Base-by-base conservation (phyloP, 2,888 invertebrate species). In the Agelastica alni region DNA sequence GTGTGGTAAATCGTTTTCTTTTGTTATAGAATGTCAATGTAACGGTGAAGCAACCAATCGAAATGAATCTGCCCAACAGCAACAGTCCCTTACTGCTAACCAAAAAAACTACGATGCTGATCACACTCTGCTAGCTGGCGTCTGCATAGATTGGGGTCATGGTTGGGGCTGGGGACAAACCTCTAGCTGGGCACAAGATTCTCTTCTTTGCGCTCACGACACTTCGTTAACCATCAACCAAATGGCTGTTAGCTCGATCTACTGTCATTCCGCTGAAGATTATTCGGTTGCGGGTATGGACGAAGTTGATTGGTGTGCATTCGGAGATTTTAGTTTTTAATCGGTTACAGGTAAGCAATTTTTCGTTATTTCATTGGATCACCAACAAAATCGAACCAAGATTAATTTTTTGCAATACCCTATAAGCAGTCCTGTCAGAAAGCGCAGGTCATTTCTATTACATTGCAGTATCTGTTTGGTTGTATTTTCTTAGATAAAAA, bases 131-230 rank as follows among this genome's bases (percentile, higher is more conserved):
- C 59, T 76, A 20, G 66, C 75, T 20, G 76, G 76, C 7, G 73
- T 75, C 9, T 71, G 70, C 34, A 70, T 76, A 53, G 75, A 74
- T 58, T 88, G 88, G 88, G 88, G 88, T 3, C 87, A 88, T 65
- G 88, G 88, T 39, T 87, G 87, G 86, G 88, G 88, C 2, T 88
- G 87, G 87, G 85, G 86, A 49, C 86, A 85, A 65, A 51, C 51
- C 14, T 14, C 52, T 16, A 49, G 51, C 39, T 53, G 56, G 6
- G 56, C 63, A 9, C 59, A 55, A 30, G 16, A 39, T 14, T 17
- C 22, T 9, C 6, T 48, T 2, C 14, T 53, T 14, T 31, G 22
- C 16, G 45, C 31, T 13, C 62, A 36, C 47, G 59, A 53, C 42
- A 85, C 83, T 12, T 80, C 84, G 3, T 85, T 84, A 71, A 85